Conservation (phyloP, 2,113 vertebrate genomes). For the Cygnus atratus region DNA sequence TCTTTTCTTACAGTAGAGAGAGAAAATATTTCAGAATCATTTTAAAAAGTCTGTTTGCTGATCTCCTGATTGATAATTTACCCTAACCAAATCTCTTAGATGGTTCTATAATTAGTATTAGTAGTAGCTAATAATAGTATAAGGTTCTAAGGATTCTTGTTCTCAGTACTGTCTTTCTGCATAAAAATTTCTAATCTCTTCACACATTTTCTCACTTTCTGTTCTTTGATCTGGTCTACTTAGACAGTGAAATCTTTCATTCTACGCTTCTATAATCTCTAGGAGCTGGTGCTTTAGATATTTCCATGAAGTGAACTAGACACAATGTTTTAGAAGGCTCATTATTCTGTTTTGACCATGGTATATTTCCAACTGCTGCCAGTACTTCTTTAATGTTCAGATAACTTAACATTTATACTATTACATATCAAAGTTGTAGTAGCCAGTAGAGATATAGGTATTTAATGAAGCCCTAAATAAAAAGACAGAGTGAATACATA, state of each 20-base stretch:
- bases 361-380: neutral
- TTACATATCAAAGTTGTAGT: slow-evolving; percentile 27
- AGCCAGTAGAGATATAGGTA: slow-evolving; percentile 19
- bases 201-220: neutral
- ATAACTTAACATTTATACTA: slow-evolving; percentile 25
- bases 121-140: neutral
- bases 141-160: neutral
- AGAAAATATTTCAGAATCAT: neutral
- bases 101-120: neutral
- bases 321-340: neutral
- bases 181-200: neutral
- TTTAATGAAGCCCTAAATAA: slow-evolving; percentile 38
- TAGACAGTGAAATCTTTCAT: neutral
- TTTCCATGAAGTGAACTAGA: neutral
- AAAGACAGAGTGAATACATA: slow-evolving; percentile 11
- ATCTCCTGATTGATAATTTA: neutral
- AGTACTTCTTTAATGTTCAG: neutral
- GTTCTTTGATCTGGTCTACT: neutral
- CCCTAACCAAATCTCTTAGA: neutral
- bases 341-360: neutral
- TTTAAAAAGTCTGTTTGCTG: neutral
- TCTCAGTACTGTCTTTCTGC: neutral
- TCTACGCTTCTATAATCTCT: neutral
- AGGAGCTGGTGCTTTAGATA: neutral
- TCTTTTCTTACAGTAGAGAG: neutral